Base-by-base conservation (phyloP, 1,140 invertebrate species). In the Aphelinus certus region DNA sequence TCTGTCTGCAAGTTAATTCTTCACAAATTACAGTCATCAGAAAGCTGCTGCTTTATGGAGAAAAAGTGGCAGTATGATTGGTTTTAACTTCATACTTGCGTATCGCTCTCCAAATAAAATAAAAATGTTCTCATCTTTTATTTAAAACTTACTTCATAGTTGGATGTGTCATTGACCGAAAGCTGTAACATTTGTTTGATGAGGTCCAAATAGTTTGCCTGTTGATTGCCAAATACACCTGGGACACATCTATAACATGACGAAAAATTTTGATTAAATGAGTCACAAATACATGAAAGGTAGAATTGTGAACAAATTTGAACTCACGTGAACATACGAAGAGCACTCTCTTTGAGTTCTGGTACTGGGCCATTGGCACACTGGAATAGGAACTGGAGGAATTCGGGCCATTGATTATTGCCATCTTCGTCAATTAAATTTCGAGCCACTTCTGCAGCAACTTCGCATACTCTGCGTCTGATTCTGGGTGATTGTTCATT, bases 391-490 rank as follows among this genome's bases (percentile, higher is more conserved):
- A 98, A 99, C 84, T 97, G 94, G 47, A 99, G 89, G 83, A 99
- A 96, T 84, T 99, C 97, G 46, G 96, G 96, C 98, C 98, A 99
- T 75, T 93, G 92, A 87, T 98, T 98, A 82, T 96, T 97, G 47
- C 96, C 96, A 85, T 98, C 95, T 79, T 99, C 97, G 86, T 99
- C 97, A 78, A 99, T 94, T 73, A 98, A 90, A 89, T 97, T 98
- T 82, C 97, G 91, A 1, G 97, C 96, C 48, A 99, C 90, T 90
- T 99, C 98, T 49, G 97, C 94, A 58, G 94, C 93, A 69, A 97
- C 93, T 87, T 99, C 98, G 86, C 96, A 98, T 45, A 97, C 90
- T 90, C 98, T 99, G 75, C 95, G 94, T 77, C 96, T 89, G 61
- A 99, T 89, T 75, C 90, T 88, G 64, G 94, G 92, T 47, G 88